phyloP scores from a whole-genome alignment of 2,113 vertebrate species.

The Ariopsis seemanni region DNA sequence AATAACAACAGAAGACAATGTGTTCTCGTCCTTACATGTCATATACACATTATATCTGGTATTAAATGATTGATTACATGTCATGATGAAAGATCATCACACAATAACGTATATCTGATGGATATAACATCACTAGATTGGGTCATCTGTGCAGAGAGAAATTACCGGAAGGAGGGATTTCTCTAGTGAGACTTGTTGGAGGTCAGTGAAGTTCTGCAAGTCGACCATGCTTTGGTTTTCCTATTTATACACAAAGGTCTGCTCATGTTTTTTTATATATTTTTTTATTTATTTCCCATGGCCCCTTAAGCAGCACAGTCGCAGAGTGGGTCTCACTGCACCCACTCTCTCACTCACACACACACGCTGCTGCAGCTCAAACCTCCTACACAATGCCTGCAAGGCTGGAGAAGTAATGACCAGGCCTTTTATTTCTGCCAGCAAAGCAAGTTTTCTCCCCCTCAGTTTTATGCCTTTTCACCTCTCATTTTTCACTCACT shows the following conservation, averaged over 20 bases:
- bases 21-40: background rate
- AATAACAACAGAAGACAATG: background rate
- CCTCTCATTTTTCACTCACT: constrained; percentile 78
- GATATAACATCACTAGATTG: background rate
- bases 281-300: background rate
- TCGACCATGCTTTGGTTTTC: background rate
- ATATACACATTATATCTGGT: background rate
- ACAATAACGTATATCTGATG: background rate
- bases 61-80: too few species aligned
- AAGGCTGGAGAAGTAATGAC: constrained; percentile 62
- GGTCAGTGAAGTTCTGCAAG: background rate
- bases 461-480: constrained; percentile 69
- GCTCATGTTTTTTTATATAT: background rate
- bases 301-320: constrained; percentile 16
- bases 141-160: background rate
- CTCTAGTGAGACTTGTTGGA: background rate
- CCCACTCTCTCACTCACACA: background rate
- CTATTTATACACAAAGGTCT: constrained; percentile 3
- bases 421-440: constrained; percentile 57
- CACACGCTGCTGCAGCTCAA: constrained; percentile 11
- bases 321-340: background rate
- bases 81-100: background rate
- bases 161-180: background rate
- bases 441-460: constrained; percentile 69
- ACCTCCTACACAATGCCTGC: constrained; percentile 49